These are phyloP conservation scores for Turdus rufiventris DNA, from an alignment of 2,113 vertebrate species.

Conservation along the genomic window DNA sequence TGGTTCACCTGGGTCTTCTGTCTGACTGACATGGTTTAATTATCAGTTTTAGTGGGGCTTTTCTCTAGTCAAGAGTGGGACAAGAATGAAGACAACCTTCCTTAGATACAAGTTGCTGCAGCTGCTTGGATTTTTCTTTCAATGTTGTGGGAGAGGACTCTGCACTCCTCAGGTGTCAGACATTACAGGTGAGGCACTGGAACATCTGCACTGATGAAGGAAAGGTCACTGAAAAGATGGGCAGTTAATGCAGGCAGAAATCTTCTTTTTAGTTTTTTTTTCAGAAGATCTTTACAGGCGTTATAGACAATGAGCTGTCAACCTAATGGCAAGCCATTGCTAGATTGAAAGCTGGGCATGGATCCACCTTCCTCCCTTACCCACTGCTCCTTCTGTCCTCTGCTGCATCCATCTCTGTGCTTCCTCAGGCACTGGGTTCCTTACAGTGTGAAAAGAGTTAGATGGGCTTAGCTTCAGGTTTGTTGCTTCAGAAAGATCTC, in stretches of 20 bases:
- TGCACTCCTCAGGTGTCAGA: neutral
- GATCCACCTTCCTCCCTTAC: neutral
- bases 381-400: neutral
- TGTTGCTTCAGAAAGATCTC: neutral
- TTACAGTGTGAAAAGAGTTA: neutral
- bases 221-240: neutral
- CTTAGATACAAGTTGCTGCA: neutral
- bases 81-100: neutral
- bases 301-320: neutral
- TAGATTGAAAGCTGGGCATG: neutral
- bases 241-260: neutral
- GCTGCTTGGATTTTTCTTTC: neutral
- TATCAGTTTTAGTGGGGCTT: neutral
- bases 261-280: neutral
- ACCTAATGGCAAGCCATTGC: neutral
- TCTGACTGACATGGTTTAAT: neutral
- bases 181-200: neutral
- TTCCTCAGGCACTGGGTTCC: neutral
- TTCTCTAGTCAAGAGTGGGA: neutral
- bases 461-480: neutral
- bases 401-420: neutral
- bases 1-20: neutral
- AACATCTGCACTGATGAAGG: neutral
- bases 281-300: neutral
- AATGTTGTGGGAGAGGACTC: neutral